A percentile compares a stretch with the other conserved stretches of the same genome.
These are phyloP conservation scores for Diadema setosum DNA, from an alignment of 35 echinoderm and acorn worm genomes.

Conservation along the genomic window DNA sequence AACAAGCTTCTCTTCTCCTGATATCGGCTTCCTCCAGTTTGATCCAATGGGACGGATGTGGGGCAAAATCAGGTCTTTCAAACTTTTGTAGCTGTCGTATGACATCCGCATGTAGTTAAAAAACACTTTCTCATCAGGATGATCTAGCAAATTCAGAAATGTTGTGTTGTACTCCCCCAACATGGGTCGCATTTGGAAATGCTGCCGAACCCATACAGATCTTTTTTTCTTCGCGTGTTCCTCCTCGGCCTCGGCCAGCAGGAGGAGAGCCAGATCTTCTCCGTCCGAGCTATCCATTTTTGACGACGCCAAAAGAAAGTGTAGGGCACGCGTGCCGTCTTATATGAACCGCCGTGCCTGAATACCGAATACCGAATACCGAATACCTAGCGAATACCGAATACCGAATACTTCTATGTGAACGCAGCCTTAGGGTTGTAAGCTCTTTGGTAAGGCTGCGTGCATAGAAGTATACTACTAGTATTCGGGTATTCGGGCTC, in stretches of 20 bases:
- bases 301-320: too few species aligned
- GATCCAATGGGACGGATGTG: slow-evolving; percentile 30
- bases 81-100: slow-evolving; percentile 24
- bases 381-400: too few species aligned
- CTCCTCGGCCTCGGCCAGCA: slow-evolving; percentile 58
- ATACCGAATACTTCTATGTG: too few species aligned
- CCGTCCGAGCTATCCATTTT: too few species aligned
- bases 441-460: too few species aligned
- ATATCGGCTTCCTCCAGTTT: slow-evolving; percentile 57
- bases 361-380: too few species aligned
- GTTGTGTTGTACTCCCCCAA: slow-evolving; percentile 34
- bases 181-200: slow-evolving; percentile 20
- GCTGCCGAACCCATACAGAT: neutral
- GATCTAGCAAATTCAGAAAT: slow-evolving; percentile 21
- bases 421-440: too few species aligned
- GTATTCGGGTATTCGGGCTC: too few species aligned
- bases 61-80: slow-evolving; percentile 41
- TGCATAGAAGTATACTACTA: too few species aligned
- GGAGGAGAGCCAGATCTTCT: too few species aligned
- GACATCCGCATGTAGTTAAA: slow-evolving; percentile 64
- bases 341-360: too few species aligned
- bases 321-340: too few species aligned
- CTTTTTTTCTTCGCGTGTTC: neutral
- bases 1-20: slow-evolving; percentile 53
- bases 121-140: slow-evolving; percentile 37